These are phyloP conservation scores for Girardinichthys multiradiatus DNA, from an alignment of 2,113 vertebrate genomes.

Conservation along the genomic window DNA sequence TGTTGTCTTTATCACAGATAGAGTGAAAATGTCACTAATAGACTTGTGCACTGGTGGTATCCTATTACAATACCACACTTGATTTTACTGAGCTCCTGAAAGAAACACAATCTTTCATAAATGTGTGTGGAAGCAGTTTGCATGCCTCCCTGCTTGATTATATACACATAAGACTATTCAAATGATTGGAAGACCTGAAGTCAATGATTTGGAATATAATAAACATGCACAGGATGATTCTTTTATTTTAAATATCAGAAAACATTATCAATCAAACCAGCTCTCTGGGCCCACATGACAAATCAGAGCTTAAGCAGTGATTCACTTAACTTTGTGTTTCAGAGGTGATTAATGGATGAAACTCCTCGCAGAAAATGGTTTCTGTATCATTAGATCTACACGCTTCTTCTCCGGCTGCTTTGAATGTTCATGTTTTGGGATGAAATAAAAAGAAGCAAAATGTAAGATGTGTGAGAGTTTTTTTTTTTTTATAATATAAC, in stretches of 20 bases:
- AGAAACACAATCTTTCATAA: no score
- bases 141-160: background rate
- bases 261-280: conserved; percentile 1
- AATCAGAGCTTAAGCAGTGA: conserved; percentile 8
- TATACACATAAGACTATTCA: background rate
- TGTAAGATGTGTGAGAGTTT: background rate
- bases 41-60: no score
- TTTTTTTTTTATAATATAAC: background rate
- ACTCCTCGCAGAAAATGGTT: conserved; percentile 5
- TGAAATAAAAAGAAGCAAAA: background rate
- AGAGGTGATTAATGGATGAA: background rate
- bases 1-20: no score
- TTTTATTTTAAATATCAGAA: conserved; percentile 7
- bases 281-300: background rate
- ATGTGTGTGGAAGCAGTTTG: no score
- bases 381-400: background rate
- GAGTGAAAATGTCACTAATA: no score
- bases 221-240: background rate
- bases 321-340: conserved; percentile 4
- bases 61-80: no score
- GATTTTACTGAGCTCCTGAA: no score
- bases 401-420: conserved; percentile 3
- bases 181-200: background rate
- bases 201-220: background rate
- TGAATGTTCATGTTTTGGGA: conserved; percentile 10